Conservation (phyloP, 2,888 invertebrate genomes). For the Sinhomidia bicolor region DNA sequence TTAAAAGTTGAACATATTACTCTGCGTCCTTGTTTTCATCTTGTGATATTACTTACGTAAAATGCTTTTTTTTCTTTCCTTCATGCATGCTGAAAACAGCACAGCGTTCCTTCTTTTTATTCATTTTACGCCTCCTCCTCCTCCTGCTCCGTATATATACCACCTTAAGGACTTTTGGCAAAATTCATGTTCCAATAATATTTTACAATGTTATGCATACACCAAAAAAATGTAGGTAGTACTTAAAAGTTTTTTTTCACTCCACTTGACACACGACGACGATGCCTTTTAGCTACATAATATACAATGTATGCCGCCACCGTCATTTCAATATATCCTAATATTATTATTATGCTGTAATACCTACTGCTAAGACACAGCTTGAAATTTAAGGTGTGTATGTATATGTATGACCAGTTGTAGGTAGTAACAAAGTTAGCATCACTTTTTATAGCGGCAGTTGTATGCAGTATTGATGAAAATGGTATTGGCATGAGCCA, state of each 20-base stretch:
- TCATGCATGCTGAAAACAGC: neutral
- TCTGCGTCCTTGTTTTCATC: conserved; percentile 42
- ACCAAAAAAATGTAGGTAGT: neutral
- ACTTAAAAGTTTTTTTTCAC: neutral
- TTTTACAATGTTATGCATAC: conserved; percentile 16
- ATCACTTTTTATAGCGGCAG: neutral
- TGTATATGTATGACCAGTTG: neutral
- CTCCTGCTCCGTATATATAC: no score
- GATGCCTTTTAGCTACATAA: neutral
- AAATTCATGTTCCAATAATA: conserved; percentile 47
- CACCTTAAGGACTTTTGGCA: conserved; percentile 59
- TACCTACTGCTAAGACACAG: conserved; percentile 5
- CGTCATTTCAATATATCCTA: neutral
- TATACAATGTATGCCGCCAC: neutral
- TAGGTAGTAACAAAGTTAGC: neutral
- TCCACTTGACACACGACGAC: neutral
- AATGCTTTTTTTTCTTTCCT: neutral
- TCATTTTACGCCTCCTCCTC: conserved; percentile 6
- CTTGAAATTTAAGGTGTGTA: conserved; percentile 34
- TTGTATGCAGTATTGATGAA: conserved; percentile 33
- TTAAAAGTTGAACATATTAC: conserved; percentile 54
- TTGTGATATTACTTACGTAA: conserved; percentile 34
- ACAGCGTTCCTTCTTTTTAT: conserved; percentile 42
- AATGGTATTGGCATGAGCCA: conserved; percentile 46
- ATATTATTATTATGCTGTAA: neutral